A percentile compares a stretch with the other conserved stretches of the same genome.
These are phyloP conservation scores for Mormyrus proboscirostris DNA, from an alignment of 2,797 vertebrate genomes.

Conservation along the genomic window DNA sequence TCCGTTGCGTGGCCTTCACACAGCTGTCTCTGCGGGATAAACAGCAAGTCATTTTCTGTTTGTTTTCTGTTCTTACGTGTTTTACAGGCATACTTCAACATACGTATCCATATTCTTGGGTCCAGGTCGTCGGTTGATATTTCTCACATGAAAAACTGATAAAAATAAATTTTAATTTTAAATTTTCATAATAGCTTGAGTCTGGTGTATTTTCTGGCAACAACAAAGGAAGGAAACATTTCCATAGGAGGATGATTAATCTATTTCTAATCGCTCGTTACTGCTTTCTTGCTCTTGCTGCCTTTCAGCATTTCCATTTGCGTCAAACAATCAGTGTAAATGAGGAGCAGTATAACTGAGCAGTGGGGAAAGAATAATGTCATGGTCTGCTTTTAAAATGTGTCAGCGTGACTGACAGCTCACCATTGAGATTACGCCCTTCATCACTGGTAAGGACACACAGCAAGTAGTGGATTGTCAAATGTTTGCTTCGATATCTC, in stretches of 20 bases:
- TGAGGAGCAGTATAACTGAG: neutral
- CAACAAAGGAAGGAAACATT: neutral
- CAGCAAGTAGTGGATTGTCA: neutral
- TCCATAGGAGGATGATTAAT: conserved; percentile 3
- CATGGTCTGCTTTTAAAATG: neutral
- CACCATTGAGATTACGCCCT: neutral
- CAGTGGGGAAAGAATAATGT: neutral
- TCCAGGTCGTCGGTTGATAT: neutral
- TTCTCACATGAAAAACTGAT: neutral
- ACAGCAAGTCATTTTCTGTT: neutral
- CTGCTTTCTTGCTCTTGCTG: neutral
- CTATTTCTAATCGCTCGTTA: neutral
- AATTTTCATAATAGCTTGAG: neutral
- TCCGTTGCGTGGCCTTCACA: neutral
- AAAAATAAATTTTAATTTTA: neutral
- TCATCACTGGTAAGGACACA: neutral
- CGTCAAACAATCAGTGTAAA: neutral
- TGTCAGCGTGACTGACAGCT: neutral
- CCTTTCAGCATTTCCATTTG: neutral
- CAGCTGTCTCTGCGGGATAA: neutral
- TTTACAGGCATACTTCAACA: neutral
- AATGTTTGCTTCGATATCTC: neutral
- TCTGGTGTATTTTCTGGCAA: neutral
- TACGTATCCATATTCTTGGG: neutral
- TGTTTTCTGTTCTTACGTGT: neutral